Base-by-base conservation (phyloP, 2,888 invertebrate species). In the Argynnis bischoffii region DNA sequence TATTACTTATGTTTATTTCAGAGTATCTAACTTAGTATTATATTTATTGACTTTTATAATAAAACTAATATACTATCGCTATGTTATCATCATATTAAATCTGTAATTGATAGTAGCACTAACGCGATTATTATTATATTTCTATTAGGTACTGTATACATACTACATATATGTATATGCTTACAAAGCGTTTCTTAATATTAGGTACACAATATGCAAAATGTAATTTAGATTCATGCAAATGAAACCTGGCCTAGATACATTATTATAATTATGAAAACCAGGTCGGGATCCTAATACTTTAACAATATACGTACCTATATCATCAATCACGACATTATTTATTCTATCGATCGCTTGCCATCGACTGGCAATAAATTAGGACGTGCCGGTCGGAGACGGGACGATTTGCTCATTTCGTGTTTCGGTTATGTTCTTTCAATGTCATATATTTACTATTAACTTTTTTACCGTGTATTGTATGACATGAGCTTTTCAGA, bases 261-360 rank as follows among this genome's bases (percentile, higher is more conserved):
- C 70, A 66, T 66, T 63, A 68, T 65, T 67, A 65, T 41, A 61
- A 61, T 61, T 54, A 61, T 67, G 57, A 53, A 72, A 76, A 76
- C 69, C 71, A 64, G 74, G 75, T 67, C 75, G 72, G 60, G 64
- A 74, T 64, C 64, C 74, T 74, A 75, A 78, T 81, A 75, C 74
- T 72, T 73, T 77, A 80, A 86, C 86, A 86, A 86, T 78, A 77
- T 78, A 70, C 75, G 77, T 77, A 69, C 72, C 70, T 67, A 70
- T 74, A 73, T 79, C 88, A 92, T 92, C 88, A 88, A 92, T 92
- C 91, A 92, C 87, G 78, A 82, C 85, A 84, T 82, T 90, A 90
- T 90, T 89, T 89, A 83, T 81, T 83, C 72, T 85, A 91, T 90
- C 84, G 90, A 90, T 86, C 86, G 83, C 66, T 77, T 81, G 78